These are phyloP conservation scores for Drosophila anomalata DNA, from an alignment of 2,888 invertebrate species.

Conservation along the genomic window DNA sequence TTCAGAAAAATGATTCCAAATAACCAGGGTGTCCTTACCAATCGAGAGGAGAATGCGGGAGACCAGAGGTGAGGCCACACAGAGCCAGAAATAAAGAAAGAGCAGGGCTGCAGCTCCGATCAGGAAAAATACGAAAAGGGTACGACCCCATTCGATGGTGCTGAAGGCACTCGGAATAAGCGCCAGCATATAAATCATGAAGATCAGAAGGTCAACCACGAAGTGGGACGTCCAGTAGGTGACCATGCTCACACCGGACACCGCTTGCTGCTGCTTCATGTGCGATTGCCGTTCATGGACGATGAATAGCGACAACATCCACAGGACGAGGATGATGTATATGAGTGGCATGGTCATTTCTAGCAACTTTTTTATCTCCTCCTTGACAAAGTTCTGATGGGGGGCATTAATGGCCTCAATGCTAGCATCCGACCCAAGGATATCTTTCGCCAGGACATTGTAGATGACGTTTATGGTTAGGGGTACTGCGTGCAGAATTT, in stretches of 20 bases:
- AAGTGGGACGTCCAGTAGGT: slow-evolving; percentile 89
- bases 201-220: slow-evolving; percentile 81
- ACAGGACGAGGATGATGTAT: background rate
- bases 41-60: background rate
- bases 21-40: background rate
- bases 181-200: background rate
- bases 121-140: slow-evolving; percentile 6
- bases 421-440: background rate
- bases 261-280: slow-evolving; percentile 89
- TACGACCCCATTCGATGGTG: background rate
- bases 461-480: slow-evolving; percentile 32
- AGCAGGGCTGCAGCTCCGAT: slow-evolving; percentile 22
- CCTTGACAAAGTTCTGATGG: background rate
- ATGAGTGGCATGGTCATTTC: background rate
- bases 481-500: slow-evolving; percentile 16
- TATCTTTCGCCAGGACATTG: slow-evolving; percentile 22
- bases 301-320: slow-evolving; percentile 85
- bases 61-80: background rate
- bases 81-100: slow-evolving; percentile 83
- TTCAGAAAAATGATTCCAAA: background rate
- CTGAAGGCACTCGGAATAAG: background rate
- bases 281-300: slow-evolving; percentile 87
- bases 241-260: slow-evolving; percentile 87
- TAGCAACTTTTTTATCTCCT: background rate
- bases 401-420: background rate